Evolutionary conservation across 2,888 invertebrate genomes (phyloP), one percentile per base, ranked within the genome.

Genomic region (Megastigmus dorsalis): DNA sequence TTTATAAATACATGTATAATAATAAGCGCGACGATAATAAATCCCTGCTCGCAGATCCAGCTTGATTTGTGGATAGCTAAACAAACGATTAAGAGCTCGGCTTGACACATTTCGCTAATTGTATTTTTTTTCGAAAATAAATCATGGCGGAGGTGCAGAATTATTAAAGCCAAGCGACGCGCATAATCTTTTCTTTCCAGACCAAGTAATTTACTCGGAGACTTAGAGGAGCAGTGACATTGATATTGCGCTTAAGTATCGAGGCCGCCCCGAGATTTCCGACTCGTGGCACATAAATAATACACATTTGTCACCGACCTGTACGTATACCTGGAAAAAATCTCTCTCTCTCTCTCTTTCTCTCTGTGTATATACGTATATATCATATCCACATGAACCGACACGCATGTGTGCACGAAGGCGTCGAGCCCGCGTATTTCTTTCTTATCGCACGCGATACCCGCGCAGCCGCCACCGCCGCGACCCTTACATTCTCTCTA

Each of bases 361-460:
- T n/a, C n/a, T n/a, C n/a, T n/a, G 1, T 23, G 57, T 7, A 7
- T 23, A 20, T 36, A 36, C 26, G 41, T 23, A 10, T 5, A 1
- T 36, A 26, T 4, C 1, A 33, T 28, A 13, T 48, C 4, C 33
- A 13, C 33, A 13, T 23, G 9, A n/a, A n/a, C n/a, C 20, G 2
- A 65, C 45, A 54, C 26, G 52, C 43, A 43, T 43, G 13, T 38
- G 18, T n/a, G 20, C 50, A 30, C 41, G 15, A 10, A 30, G 20
- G 28, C 41, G 52, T 62, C 59, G 60, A 43, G 52, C 52, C 30
- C 50, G 28, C 45, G 43, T 62, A 62, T 55, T 60, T 67, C 54
- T 67, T 63, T 38, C 23, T 55, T 68, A 55, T 68, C 68, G 23
- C 74, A 68, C 68, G 68, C 67, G 30, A 62, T 20, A n/a, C n/a